Conservation (phyloP, 2,113 vertebrate genomes). For the Centropus unirufus region DNA sequence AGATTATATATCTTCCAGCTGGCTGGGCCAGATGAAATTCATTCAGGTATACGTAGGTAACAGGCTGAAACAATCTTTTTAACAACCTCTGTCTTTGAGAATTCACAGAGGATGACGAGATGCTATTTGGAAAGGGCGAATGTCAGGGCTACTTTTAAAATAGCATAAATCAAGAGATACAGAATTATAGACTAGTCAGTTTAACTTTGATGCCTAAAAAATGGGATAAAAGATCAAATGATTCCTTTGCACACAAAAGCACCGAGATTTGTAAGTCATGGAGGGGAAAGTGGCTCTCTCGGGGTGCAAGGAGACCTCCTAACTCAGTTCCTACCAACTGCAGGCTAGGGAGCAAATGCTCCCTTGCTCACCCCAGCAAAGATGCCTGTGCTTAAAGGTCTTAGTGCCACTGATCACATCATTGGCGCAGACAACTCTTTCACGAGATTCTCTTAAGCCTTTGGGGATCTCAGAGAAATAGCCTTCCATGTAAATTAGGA, state of each 20-base stretch:
- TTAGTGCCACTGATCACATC: not conserved
- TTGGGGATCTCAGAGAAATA: not conserved
- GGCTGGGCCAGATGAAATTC: not conserved
- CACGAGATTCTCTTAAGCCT: not conserved
- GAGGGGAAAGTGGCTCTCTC: not conserved
- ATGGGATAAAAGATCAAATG: not conserved
- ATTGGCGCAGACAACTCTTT: not conserved
- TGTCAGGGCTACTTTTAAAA: not conserved
- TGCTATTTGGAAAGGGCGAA: not conserved
- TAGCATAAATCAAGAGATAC: not conserved
- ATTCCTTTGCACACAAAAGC: not conserved
- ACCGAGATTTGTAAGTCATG: accelerated
- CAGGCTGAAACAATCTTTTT: not conserved
- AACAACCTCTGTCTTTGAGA: not conserved
- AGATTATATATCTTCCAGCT: not conserved
- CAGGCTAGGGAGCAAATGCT: not conserved
- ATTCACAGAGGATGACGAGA: not conserved
- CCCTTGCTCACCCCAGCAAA: not conserved
- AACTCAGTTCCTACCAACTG: not conserved
- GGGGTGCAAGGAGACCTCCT: not conserved
- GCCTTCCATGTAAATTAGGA: not conserved
- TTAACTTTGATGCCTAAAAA: not conserved
- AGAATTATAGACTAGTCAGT: not conserved
- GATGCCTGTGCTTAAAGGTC: accelerated
- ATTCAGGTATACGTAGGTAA: not conserved